Evolutionary conservation across 2,888 invertebrate genomes (phyloP).

Genomic region (Thysanoteuthis rhombus): DNA sequence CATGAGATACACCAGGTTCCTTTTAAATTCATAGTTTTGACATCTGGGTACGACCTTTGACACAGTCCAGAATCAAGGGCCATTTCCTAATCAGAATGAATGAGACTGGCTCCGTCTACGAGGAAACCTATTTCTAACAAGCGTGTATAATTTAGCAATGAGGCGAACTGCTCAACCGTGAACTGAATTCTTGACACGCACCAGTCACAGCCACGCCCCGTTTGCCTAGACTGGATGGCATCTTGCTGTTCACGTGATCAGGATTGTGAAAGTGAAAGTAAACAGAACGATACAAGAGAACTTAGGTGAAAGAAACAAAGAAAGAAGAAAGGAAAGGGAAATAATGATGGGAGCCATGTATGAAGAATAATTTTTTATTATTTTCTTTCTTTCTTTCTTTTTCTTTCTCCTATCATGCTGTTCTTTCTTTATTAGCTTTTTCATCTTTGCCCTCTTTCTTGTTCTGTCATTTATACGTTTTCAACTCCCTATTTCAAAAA

Average conservation of each 20-base stretch:
- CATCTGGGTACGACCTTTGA: conserved; percentile 31
- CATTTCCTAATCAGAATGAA: conserved; percentile 31
- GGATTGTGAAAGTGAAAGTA: not conserved
- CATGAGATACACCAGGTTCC: conserved; percentile 30
- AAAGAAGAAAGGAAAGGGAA: not conserved
- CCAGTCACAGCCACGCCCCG: conserved; percentile 20
- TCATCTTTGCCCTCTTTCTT: too few relatives aligned
- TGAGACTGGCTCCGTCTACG: conserved; percentile 18
- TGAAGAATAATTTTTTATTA: too few relatives aligned
- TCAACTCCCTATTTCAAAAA: too few relatives aligned
- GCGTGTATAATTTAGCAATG: conserved; percentile 31
- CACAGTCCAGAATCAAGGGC: conserved; percentile 31
- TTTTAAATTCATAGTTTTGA: conserved; percentile 33
- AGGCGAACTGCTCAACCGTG: conserved; percentile 29
- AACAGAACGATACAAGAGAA: not conserved
- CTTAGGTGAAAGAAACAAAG: not conserved
- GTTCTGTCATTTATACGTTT: too few relatives aligned
- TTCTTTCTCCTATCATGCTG: too few relatives aligned
- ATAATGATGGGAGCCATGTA: too few relatives aligned
- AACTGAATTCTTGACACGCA: conserved; percentile 22
- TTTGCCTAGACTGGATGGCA: conserved; percentile 20
- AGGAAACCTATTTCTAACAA: conserved; percentile 16
- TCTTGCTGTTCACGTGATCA: not conserved
- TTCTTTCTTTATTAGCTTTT: too few relatives aligned
- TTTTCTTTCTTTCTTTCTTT: too few relatives aligned